phyloP scores from a whole-genome alignment of 2,888 invertebrate genomes.

The Meteorus cinctellus region DNA sequence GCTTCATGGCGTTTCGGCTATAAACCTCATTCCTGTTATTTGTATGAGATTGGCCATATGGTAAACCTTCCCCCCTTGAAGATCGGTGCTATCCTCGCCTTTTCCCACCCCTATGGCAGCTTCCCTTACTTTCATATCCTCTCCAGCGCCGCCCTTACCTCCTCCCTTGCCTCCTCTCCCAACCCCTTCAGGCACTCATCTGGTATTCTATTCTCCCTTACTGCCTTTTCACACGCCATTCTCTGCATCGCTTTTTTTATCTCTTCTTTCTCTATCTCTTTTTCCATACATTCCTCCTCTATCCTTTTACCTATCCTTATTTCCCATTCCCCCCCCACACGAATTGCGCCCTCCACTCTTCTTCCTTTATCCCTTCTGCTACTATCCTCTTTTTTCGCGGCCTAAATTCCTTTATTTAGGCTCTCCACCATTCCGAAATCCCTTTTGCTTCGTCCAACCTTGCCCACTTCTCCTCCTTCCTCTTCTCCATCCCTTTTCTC shows the following conservation, averaged over 20 bases:
- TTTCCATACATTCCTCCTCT: neutral
- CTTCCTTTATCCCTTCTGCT: conserved; percentile 6
- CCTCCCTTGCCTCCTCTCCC: neutral
- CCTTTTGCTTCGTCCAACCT: neutral
- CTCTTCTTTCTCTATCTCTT: neutral
- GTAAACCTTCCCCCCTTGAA: conserved; percentile 25
- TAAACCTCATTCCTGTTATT: no score
- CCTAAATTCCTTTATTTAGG: neutral
- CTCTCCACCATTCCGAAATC: neutral
- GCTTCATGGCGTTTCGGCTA: no score
- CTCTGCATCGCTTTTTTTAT: neutral
- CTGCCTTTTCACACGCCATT: conserved; percentile 22
- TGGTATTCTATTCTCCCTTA: conserved; percentile 24
- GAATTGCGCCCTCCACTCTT: neutral
- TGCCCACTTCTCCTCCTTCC: neutral
- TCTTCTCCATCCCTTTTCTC: neutral
- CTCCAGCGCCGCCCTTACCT: conserved; percentile 1
- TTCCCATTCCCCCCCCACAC: conserved; percentile 23
- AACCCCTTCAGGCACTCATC: conserved; percentile 13
- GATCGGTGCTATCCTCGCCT: conserved; percentile 33
- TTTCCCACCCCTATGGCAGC: conserved; percentile 26
- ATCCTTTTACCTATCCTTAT: conserved; percentile 1
- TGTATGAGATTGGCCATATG: no score
- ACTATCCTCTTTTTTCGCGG: neutral
- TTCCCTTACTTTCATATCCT: conserved; percentile 23